Percentiles rank a stretch among this genome's conserved stretches.
phyloP scores from a whole-genome alignment of 1,140 invertebrate genomes.

The Cotesia chilonis region DNA sequence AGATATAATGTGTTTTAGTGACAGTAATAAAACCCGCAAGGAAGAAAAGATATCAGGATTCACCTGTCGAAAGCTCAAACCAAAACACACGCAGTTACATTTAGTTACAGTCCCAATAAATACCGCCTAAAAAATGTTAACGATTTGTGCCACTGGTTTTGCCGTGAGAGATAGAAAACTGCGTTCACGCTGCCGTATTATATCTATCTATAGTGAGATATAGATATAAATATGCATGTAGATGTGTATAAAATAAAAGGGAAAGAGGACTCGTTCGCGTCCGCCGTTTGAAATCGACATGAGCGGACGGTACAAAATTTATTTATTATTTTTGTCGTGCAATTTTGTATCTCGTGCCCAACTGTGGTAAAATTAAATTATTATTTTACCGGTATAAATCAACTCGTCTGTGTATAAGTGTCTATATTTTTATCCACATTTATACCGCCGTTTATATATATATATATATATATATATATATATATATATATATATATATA shows the following conservation, averaged over 20 bases:
- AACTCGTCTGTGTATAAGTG: constrained; percentile 42
- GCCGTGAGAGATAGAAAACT: constrained; percentile 36
- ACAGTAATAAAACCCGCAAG: no score
- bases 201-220: no score
- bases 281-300: constrained; percentile 59
- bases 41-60: background rate
- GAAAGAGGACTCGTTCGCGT: constrained; percentile 30
- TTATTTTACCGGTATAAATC: constrained; percentile 65
- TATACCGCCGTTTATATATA: background rate
- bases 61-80: constrained; percentile 9
- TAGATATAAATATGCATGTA: background rate
- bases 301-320: constrained; percentile 62
- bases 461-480: constrained; percentile 19
- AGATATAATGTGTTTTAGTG: no score
- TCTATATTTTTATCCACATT: no score
- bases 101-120: constrained; percentile 35
- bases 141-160: constrained; percentile 33
- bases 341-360: constrained; percentile 63
- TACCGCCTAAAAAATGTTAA: constrained; percentile 39
- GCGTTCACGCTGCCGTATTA: background rate
- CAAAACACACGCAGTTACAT: constrained; percentile 7
- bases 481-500: constrained; percentile 2
- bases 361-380: constrained; percentile 66
- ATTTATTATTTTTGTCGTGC: constrained; percentile 67
- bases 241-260: background rate